Evolutionary conservation across 2,113 vertebrate genomes (phyloP).

Genomic region (Thomomys bottae): DNA sequence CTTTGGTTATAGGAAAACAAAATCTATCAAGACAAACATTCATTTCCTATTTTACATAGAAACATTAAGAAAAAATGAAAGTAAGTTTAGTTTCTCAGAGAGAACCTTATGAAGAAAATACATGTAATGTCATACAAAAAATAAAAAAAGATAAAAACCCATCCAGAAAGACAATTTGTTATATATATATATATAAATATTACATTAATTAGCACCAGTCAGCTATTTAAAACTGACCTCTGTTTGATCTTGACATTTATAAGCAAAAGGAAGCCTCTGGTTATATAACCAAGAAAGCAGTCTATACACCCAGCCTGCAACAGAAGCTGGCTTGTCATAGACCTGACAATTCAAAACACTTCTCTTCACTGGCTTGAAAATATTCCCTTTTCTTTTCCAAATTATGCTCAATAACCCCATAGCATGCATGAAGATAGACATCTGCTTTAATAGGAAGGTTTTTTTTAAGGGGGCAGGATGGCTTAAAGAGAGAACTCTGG

Average conservation of each 20-base stretch:
- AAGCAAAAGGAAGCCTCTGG: conserved; percentile 83
- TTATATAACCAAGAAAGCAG: conserved; percentile 83
- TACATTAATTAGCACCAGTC: conserved; percentile 69
- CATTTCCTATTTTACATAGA: conserved; percentile 15
- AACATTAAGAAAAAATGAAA: conserved; percentile 25
- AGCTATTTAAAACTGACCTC: conserved; percentile 76
- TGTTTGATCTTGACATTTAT: conserved; percentile 84
- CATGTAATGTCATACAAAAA: neutral
- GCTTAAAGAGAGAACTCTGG: neutral
- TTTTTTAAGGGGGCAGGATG: no score
- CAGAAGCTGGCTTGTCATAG: conserved; percentile 82
- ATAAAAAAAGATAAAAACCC: neutral
- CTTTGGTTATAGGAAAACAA: neutral
- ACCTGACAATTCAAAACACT: conserved; percentile 77
- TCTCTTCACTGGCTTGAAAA: conserved; percentile 55
- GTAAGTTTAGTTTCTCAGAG: neutral
- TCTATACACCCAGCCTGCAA: conserved; percentile 75
- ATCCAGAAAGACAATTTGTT: conserved; percentile 8
- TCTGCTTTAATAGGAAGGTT: neutral
- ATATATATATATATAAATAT: conserved; percentile 67
- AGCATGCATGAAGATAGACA: conserved; percentile 1
- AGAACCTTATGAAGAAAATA: conserved; percentile 56
- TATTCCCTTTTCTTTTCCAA: neutral
- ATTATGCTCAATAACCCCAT: neutral
- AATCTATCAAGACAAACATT: neutral